Evolutionary conservation across 2,113 vertebrate genomes (phyloP).

Genomic region (Cynocephalus volans): DNA sequence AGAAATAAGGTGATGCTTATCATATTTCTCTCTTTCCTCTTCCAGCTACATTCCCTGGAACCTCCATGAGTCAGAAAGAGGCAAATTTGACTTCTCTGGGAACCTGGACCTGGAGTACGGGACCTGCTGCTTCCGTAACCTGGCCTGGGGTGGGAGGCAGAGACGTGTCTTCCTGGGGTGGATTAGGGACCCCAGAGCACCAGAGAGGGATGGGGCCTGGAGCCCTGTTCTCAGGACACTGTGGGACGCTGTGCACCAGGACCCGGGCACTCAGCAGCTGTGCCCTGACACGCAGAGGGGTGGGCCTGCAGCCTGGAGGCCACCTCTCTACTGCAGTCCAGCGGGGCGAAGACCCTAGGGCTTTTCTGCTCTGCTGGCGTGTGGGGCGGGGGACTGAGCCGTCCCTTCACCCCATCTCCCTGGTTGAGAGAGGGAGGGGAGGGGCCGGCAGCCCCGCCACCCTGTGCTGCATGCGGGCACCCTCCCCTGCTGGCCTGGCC

Average conservation of each 20-base stretch:
- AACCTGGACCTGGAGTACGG: constrained; percentile 91
- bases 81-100: constrained; percentile 92
- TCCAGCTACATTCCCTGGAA: constrained; percentile 95
- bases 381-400: too few species aligned
- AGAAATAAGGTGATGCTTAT: neutral
- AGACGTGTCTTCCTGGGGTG: neutral
- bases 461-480: fast-evolving
- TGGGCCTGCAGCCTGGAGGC: neutral
- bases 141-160: neutral
- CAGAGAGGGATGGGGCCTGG: neutral
- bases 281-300: neutral
- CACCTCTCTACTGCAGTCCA: neutral
- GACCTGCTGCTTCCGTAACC: neutral
- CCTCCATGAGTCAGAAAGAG: constrained; percentile 93
- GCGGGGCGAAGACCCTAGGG: neutral
- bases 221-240: neutral
- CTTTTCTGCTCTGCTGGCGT: neutral
- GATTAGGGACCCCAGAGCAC: neutral
- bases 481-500: fast-evolving
- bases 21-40: neutral
- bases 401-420: fast-evolving
- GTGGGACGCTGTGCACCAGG: neutral
- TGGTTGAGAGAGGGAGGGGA: neutral
- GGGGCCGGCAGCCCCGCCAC: neutral
- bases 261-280: fast-evolving